Percentiles rank a stretch among this genome's conserved stretches.
Conservation (phyloP, 2,888 invertebrate genomes). For the Chaitophorus viminalis region DNA sequence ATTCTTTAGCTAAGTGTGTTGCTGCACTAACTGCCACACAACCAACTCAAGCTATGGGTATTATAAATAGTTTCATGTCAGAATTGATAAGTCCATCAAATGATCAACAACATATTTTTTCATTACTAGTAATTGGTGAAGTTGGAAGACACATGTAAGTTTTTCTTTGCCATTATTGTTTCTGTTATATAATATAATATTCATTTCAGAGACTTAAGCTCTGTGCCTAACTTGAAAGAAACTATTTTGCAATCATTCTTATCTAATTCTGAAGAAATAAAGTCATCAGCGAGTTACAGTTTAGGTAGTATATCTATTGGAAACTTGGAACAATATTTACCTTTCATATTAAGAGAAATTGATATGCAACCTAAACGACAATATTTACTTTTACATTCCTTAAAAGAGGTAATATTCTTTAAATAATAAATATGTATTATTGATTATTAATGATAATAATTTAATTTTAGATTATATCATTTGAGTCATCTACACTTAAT, state of each 20-base stretch:
- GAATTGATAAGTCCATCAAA: conserved; percentile 78
- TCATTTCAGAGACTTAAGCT: conserved; percentile 78
- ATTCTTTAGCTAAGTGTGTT: conserved; percentile 95
- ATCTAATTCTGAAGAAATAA: conserved; percentile 93
- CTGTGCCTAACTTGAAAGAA: conserved; percentile 79
- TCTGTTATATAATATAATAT: neutral
- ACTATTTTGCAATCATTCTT: conserved; percentile 88
- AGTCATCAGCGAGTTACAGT: conserved; percentile 96
- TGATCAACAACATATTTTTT: conserved; percentile 90
- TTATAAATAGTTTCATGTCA: conserved; percentile 76
- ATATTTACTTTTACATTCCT: conserved; percentile 93
- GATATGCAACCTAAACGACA: conserved; percentile 94
- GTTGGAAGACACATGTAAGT: conserved; percentile 92
- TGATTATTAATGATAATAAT: conserved; percentile 11
- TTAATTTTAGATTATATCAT: conserved; percentile 79
- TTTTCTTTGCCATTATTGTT: conserved; percentile 22
- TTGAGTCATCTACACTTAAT: conserved; percentile 79
- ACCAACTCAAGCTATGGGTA: conserved; percentile 75
- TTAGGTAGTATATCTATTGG: conserved; percentile 96
- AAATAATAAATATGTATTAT: conserved; percentile 7
- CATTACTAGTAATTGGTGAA: conserved; percentile 94
- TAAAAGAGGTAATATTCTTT: conserved; percentile 83
- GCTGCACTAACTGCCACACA: conserved; percentile 90
- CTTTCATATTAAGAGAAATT: conserved; percentile 93
- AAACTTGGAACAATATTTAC: conserved; percentile 91